These are phyloP conservation scores for Mesocricetus auratus DNA, from an alignment of 2,113 vertebrate genomes.

Conservation along the genomic window DNA sequence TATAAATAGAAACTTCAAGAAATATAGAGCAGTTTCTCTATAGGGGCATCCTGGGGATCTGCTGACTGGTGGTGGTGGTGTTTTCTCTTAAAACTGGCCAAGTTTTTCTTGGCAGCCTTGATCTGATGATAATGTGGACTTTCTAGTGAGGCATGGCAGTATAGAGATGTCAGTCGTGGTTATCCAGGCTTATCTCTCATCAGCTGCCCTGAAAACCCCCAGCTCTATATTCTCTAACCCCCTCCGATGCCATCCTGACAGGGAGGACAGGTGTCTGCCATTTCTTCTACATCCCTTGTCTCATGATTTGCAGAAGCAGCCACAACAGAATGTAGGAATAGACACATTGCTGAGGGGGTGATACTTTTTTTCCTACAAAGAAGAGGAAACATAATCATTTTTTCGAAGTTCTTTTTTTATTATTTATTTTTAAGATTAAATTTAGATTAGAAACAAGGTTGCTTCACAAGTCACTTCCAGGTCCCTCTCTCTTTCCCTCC, in stretches of 20 bases:
- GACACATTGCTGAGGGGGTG: neutral
- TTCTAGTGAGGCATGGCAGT: neutral
- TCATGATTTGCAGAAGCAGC: neutral
- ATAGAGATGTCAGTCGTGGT: neutral
- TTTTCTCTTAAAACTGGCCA: conserved; percentile 60
- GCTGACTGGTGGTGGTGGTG: neutral
- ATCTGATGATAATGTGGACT: conserved; percentile 33
- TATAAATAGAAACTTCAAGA: conserved; percentile 71
- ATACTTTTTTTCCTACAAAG: too few species aligned
- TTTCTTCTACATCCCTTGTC: neutral
- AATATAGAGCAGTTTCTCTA: conserved; percentile 50
- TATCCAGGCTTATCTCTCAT: neutral
- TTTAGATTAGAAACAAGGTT: too few species aligned
- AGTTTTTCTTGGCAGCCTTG: conserved; percentile 68
- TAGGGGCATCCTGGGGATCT: conserved; percentile 31
- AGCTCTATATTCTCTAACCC: neutral
- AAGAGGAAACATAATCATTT: too few species aligned
- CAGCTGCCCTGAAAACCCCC: neutral
- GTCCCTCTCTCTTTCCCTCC: too few species aligned
- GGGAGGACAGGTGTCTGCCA: neutral
- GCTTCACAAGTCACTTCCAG: too few species aligned
- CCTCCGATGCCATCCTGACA: neutral
- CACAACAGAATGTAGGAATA: neutral
- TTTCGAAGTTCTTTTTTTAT: too few species aligned
- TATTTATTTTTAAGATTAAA: too few species aligned